phyloP scores from a whole-genome alignment of 2,888 invertebrate genomes.

The Tubulanus polymorphus region DNA sequence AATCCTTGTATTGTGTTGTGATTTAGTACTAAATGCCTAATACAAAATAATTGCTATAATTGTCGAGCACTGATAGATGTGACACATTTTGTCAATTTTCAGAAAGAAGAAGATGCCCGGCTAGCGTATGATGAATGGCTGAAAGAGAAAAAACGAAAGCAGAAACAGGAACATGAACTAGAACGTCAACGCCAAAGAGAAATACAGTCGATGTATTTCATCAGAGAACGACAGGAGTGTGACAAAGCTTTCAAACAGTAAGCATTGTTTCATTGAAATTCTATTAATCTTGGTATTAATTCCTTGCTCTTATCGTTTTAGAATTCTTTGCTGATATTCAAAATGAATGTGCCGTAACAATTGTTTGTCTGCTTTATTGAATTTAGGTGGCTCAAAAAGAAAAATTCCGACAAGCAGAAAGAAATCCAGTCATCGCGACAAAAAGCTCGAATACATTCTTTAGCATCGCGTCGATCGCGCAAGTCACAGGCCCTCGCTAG shows the following conservation, averaged over 20 bases:
- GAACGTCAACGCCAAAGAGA: slow-evolving; percentile 36
- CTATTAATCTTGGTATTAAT: no score
- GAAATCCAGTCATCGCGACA: slow-evolving; percentile 26
- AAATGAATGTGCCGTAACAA: not conserved
- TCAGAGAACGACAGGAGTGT: slow-evolving; percentile 33
- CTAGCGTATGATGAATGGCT: slow-evolving; percentile 39
- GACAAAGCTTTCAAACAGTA: slow-evolving; percentile 44
- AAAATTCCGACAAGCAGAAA: slow-evolving; percentile 28
- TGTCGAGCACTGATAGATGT: no score
- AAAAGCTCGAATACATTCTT: slow-evolving; percentile 27
- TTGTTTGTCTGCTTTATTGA: not conserved
- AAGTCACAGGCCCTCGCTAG: slow-evolving; percentile 32
- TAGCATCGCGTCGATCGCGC: slow-evolving; percentile 30
- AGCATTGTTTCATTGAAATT: slow-evolving; percentile 15
- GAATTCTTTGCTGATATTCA: not conserved
- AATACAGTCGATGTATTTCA: slow-evolving; percentile 32
- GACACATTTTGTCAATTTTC: not conserved
- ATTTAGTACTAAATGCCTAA: no score
- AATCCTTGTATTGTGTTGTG: no score
- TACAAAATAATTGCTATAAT: no score
- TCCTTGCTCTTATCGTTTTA: not conserved
- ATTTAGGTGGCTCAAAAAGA: slow-evolving; percentile 41
- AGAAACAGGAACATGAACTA: slow-evolving; percentile 33
- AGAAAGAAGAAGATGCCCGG: slow-evolving; percentile 23
- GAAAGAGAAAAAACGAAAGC: slow-evolving; percentile 33